Percentiles rank a stretch among this genome's conserved stretches.
Conservation (phyloP, 2,888 invertebrate species). For the Volucella inflata region DNA sequence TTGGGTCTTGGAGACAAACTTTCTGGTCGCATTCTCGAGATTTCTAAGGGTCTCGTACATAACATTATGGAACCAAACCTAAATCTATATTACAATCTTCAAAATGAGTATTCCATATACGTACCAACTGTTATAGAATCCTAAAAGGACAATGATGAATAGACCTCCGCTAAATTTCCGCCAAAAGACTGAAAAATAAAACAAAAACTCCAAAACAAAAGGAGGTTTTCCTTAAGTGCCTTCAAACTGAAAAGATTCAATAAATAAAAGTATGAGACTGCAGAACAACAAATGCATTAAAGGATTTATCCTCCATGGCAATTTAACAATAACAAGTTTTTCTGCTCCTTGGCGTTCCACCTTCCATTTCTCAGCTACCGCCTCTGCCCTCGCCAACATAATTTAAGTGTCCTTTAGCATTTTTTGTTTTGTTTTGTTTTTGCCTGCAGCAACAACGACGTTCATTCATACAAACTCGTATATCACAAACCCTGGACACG, state of each 20-base stretch:
- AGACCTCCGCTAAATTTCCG: too few relatives aligned
- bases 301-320: slow-evolving; percentile 25
- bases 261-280: not conserved
- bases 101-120: too few relatives aligned
- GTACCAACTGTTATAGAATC: too few relatives aligned
- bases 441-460: not conserved
- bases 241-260: slow-evolving; percentile 6
- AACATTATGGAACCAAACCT: too few relatives aligned
- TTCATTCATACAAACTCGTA: slow-evolving; percentile 11
- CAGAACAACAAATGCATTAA: slow-evolving; percentile 37
- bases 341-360: not conserved
- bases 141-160: too few relatives aligned
- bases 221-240: not conserved
- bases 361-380: too few relatives aligned
- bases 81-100: too few relatives aligned
- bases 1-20: too few relatives aligned
- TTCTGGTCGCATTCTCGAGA: too few relatives aligned
- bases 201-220: not conserved
- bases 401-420: too few relatives aligned
- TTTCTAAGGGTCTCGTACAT: too few relatives aligned
- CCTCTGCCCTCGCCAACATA: too few relatives aligned
- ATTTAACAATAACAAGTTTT: slow-evolving; percentile 38
- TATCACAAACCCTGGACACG: not conserved
- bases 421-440: slow-evolving; percentile 5
- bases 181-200: not conserved